These are phyloP conservation scores for Parnassius smintheus DNA, from an alignment of 2,888 invertebrate genomes.

Conservation along the genomic window DNA sequence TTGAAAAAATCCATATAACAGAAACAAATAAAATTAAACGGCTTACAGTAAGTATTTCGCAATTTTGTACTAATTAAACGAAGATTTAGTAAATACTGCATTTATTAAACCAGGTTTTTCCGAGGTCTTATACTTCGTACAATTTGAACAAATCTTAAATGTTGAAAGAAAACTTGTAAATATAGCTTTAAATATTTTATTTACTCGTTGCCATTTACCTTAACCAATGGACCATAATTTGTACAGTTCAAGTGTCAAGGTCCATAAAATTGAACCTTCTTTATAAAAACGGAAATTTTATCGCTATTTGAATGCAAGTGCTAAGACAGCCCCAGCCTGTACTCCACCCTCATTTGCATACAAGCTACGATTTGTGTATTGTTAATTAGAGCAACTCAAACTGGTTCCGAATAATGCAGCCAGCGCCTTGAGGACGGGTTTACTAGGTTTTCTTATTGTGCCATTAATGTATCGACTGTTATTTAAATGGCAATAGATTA, in stretches of 20 bases:
- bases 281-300: slow-evolving; percentile 47
- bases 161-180: background rate
- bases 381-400: slow-evolving; percentile 79
- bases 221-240: background rate
- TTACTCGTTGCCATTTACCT: background rate
- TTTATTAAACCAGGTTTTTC: no score
- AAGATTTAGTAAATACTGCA: no score
- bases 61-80: no score
- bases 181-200: background rate
- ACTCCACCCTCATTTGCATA: slow-evolving; percentile 71
- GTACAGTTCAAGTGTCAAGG: background rate
- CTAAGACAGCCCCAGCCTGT: slow-evolving; percentile 38
- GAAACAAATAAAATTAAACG: no score
- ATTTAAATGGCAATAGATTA: slow-evolving; percentile 78
- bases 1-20: no score
- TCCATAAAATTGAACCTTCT: slow-evolving; percentile 37
- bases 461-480: slow-evolving; percentile 76
- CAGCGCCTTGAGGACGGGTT: slow-evolving; percentile 51
- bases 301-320: slow-evolving; percentile 46
- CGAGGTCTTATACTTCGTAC: background rate
- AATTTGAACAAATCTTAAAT: background rate
- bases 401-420: slow-evolving; percentile 70
- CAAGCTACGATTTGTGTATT: slow-evolving; percentile 81
- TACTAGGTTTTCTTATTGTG: slow-evolving; percentile 62
- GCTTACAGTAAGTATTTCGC: no score